These are phyloP conservation scores for Podarcis raffonei DNA, from an alignment of 2,113 vertebrate species.

Conservation along the genomic window DNA sequence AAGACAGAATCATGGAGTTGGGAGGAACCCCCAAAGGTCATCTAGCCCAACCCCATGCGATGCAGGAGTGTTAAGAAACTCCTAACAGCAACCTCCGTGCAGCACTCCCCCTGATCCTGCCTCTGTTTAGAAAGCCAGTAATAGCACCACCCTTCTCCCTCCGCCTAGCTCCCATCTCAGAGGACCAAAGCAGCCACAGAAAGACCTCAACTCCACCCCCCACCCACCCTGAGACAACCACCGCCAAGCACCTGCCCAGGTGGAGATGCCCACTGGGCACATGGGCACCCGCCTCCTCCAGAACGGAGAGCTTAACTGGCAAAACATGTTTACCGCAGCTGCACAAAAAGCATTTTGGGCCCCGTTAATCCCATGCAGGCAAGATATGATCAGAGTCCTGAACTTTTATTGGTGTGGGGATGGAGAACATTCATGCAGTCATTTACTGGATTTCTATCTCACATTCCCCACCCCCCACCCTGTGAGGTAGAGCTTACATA, in stretches of 20 bases:
- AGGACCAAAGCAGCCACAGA: neutral
- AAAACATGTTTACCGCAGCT: slow-evolving; percentile 45
- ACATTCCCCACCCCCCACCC: too few species aligned
- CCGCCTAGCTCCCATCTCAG: neutral
- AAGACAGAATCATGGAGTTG: too few species aligned
- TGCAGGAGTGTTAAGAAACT: too few species aligned
- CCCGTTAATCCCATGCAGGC: slow-evolving; percentile 62
- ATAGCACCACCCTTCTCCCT: too few species aligned
- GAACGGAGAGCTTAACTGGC: slow-evolving; percentile 52
- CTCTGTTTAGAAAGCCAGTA: neutral
- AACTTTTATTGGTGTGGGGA: neutral
- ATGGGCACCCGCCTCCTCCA: slow-evolving; percentile 44
- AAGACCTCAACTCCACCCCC: neutral
- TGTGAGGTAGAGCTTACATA: too few species aligned
- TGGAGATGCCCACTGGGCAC: neutral
- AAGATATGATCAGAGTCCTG: slow-evolving; percentile 31
- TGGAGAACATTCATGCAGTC: neutral
- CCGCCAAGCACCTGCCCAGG: slow-evolving; percentile 11
- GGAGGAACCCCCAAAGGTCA: too few species aligned
- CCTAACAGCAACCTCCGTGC: too few species aligned
- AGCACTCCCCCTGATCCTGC: too few species aligned
- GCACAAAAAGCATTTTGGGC: slow-evolving; percentile 65
- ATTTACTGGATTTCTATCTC: too few species aligned
- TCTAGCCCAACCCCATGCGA: too few species aligned
- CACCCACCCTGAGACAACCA: neutral